Conservation (phyloP, 2,113 vertebrate genomes). For the Potamarius usumacintae region DNA sequence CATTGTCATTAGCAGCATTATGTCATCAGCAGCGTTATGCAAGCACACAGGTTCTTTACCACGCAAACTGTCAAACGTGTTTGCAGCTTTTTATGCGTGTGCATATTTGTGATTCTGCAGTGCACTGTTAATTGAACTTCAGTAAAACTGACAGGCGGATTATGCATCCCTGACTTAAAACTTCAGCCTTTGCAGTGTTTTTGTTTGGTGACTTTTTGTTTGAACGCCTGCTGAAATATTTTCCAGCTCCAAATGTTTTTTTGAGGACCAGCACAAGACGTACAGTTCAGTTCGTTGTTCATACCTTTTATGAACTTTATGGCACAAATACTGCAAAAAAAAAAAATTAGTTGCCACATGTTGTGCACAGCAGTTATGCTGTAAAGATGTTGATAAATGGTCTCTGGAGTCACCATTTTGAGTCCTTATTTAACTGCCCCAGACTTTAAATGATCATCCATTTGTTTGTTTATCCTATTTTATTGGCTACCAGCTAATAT, state of each 20-base stretch:
- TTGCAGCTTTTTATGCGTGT: not conserved
- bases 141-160: not conserved
- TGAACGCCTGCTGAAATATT: no score
- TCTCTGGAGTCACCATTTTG: no score
- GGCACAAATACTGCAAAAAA: no score
- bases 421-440: no score
- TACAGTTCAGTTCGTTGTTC: no score
- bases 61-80: not conserved
- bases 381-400: no score
- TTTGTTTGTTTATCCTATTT: not conserved
- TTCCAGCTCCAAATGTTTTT: no score
- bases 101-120: not conserved
- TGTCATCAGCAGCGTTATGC: not conserved
- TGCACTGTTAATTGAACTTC: not conserved
- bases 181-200: not conserved
- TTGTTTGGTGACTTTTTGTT: not conserved
- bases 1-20: not conserved
- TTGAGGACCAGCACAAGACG: no score
- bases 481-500: not conserved
- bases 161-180: not conserved
- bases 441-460: no score
- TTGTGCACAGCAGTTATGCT: no score
- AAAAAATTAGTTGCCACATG: no score
- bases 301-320: no score
- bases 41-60: not conserved